Base-by-base conservation (phyloP, 1,140 invertebrate species). In the Pseudomyrmex dendroicus region DNA sequence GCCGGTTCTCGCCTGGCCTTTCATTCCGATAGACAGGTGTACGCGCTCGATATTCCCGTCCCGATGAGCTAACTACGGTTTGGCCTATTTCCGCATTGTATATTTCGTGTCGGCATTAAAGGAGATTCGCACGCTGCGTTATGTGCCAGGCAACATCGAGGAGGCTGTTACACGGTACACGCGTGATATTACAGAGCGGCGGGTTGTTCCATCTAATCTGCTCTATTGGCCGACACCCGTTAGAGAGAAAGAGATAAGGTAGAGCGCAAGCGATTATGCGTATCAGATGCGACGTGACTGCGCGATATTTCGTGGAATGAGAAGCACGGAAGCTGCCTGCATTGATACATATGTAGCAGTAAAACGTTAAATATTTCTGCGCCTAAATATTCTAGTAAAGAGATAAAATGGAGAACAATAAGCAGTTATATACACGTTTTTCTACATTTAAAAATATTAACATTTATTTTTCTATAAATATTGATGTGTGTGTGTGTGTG, bases 21-120 rank as follows among this genome's bases (percentile, higher is more conserved):
- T 80, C 35, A 80, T 80, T 80, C 15, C 76, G 54, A 80, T 59
- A 80, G 66, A 70, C 76, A 80, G 64, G 76, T 80, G 76, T 70
- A 80, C 35, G 52, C 76, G 66, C 54, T 80, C 64, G 76, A 80
- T 80, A 72, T 80, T 80, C 64, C 54, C 54, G 54, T 70, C 66
- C 59, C 66, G 54, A 72, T 80, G 66, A 35, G 46, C 64, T 20
- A 52, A 76, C 48, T 8, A 20, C 66, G 54, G 35, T 46, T 56
- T 44, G 46, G 76, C 76, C 76, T 70, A 80, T 59, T 80, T 70
- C 66, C 54, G 54, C 76, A 59, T 70, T 80, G 76, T 80, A 80
- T 70, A 70, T 80, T 80, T 70, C 44, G 76, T 15, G 52, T 44
- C 64, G 52, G 64, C 35, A 44, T 48, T 56, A 57, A 64, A 67